Evolutionary conservation across 2,888 invertebrate genomes (phyloP), one percentile per base, ranked within the genome.

Genomic region (Dioctria linearis): DNA sequence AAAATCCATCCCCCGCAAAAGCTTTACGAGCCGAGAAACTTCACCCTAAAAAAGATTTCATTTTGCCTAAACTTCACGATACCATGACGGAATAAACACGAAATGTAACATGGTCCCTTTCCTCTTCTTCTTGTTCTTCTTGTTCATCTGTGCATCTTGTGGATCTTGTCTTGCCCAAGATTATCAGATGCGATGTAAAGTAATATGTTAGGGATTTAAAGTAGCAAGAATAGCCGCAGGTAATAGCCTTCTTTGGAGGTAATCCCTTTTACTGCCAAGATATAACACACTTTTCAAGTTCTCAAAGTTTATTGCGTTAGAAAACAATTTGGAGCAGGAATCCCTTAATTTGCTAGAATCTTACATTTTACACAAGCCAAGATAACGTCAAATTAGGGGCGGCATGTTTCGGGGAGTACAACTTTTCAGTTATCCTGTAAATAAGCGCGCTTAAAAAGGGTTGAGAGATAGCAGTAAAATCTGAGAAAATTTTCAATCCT

Each of bases 21-120:
- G 73, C 73, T 73, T 73, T 73, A 73, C 59, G 73, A 59, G 59
- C 40, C 43, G 42, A 57, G 25, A 46, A 73, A 73, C 43, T 73
- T 73, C 13, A n/a, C 11, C 73, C 51, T 4, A n/a, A 4, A 25
- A 25, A 73, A 51, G 73, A 73, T 59, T 73, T 73, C 73, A 51
- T 40, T 57, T 40, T 13, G 57, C 9, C 11, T 54, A 54, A 54
- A 54, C 54, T 54, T 54, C 54, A 54, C 54, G n/a, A 54, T 54
- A 54, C 54, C 54, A 54, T 51, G 73, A 73, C 57, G 57, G 6
- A 42, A 37, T 42, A 13, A 40, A 37, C 40, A 40, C 25, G 5
- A 73, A 73, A 73, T 73, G 73, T 57, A 57, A 43, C 59, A 42
- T 6, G 61, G 6, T n/a, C 42, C 59, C 57, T 40, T 51, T 4